These are phyloP conservation scores for Zaprionus davidi DNA, from an alignment of 1,140 invertebrate genomes.

Conservation along the genomic window DNA sequence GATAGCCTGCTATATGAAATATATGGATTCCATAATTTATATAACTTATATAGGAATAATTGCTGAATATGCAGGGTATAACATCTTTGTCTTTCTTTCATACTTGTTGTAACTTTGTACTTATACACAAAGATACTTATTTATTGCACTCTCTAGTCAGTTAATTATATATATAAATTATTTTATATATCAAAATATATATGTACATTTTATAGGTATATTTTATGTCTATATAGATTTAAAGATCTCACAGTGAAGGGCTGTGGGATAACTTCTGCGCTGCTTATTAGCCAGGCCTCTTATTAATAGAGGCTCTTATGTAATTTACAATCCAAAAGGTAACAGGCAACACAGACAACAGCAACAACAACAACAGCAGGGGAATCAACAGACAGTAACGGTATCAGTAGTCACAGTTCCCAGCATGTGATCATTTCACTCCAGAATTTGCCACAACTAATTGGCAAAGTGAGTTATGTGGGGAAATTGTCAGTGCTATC, in stretches of 20 bases:
- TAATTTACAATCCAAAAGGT: not conserved
- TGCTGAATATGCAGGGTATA: too few species aligned
- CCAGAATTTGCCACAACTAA: constrained; percentile 12
- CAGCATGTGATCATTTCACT: constrained; percentile 5
- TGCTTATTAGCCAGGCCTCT: constrained; percentile 7
- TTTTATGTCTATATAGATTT: too few species aligned
- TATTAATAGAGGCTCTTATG: constrained; percentile 1
- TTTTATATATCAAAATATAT: too few species aligned
- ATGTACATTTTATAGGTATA: too few species aligned
- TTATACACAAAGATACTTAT: too few species aligned
- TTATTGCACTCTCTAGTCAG: too few species aligned
- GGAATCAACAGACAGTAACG: not conserved
- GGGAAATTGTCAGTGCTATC: not conserved
- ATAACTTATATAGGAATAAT: too few species aligned
- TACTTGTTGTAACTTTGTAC: too few species aligned
- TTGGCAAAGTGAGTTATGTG: constrained; percentile 39
- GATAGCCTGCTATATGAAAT: too few species aligned
- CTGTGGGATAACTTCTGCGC: constrained; percentile 1
- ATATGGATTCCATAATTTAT: too few species aligned
- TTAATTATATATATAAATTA: too few species aligned
- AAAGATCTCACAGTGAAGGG: not conserved
- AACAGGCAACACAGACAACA: not conserved
- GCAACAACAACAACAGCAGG: not conserved
- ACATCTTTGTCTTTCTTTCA: too few species aligned
- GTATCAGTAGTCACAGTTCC: constrained; percentile 10